Evolutionary conservation across 2,888 invertebrate species (phyloP), one percentile per base, ranked within the genome.

Genomic region (Bombylius major): DNA sequence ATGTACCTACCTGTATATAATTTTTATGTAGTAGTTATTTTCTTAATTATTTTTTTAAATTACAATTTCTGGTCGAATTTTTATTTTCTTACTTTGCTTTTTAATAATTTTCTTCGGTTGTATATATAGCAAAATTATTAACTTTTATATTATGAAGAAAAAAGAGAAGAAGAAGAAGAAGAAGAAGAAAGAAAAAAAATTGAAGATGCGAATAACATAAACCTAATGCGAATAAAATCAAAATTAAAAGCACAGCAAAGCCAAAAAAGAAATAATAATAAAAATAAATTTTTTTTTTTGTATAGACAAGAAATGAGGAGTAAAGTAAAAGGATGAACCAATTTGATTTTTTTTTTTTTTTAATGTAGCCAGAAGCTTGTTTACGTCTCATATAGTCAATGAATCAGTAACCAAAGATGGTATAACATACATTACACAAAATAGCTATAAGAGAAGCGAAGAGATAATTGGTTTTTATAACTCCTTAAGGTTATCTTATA

Each of bases 401-500:
- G 52, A 42, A 36, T 51, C 50, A 51, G 52, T 52, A 57, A 54
- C 54, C 50, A 44, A 49, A 49, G 50, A 49, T 50, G 50, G 54
- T 45, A 47, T 11, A 42, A 42, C 39, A 42, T 11, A 42, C 23
- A 23, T 23, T 23, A 23, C 23, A 23, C 23, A 23, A 23, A 23
- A 23, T 23, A 23, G 23, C 23, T 23, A 23, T 23, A 54, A 54
- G 48, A 54, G 47, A 54, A 50, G 53, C 48, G 39, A 42, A 11
- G 11, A 58, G 54, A 56, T 58, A 58, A 58, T 58, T 58, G 58
- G 58, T 58, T 58, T 58, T 58, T 56, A 58, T 56, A 58, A 56
- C 56, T 55, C 52, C 51, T 48, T 46, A 47, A 42, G 39, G 39
- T 42, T 42, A 42, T 11, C 11, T 42, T 11, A 42, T 42, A 11